A percentile compares a stretch with the other conserved stretches of the same genome.
These are phyloP conservation scores for Ia io DNA, from an alignment of 2,113 vertebrate species.

Conservation along the genomic window DNA sequence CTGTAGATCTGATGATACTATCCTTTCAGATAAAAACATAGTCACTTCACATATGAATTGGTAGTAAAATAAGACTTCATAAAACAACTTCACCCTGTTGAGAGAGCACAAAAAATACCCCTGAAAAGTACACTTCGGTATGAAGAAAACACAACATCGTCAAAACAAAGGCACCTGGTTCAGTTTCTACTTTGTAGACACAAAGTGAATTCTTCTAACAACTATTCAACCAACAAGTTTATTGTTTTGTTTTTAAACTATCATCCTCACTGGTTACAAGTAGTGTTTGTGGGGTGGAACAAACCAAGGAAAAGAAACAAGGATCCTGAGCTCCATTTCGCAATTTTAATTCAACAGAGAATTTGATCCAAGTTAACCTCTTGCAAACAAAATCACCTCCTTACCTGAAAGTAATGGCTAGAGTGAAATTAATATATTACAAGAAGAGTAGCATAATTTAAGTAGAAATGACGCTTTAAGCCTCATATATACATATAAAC, in stretches of 20 bases:
- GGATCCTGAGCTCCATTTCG: not conserved
- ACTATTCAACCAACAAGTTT: not conserved
- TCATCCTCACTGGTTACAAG: not conserved
- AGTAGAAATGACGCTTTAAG: not conserved
- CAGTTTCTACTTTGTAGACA: not conserved
- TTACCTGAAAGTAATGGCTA: not conserved
- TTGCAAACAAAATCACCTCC: not conserved
- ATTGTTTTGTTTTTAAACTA: not conserved
- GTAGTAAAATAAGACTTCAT: not conserved
- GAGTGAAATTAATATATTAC: not conserved
- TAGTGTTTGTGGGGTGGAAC: not conserved
- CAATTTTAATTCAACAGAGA: not conserved
- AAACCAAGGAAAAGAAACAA: not conserved
- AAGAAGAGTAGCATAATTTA: not conserved
- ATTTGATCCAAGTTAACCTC: not conserved
- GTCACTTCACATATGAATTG: not conserved
- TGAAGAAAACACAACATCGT: not conserved
- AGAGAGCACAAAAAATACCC: constrained; percentile 2
- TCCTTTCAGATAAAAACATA: not conserved
- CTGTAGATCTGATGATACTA: not conserved
- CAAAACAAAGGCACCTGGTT: not conserved
- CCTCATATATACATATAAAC: not conserved
- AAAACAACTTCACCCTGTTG: not conserved
- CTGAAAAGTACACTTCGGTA: not conserved
- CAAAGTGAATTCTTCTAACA: not conserved